Evolutionary conservation across 2,888 invertebrate genomes (phyloP), one percentile per base, ranked within the genome.

Genomic region (Neoscelio sp.): DNA sequence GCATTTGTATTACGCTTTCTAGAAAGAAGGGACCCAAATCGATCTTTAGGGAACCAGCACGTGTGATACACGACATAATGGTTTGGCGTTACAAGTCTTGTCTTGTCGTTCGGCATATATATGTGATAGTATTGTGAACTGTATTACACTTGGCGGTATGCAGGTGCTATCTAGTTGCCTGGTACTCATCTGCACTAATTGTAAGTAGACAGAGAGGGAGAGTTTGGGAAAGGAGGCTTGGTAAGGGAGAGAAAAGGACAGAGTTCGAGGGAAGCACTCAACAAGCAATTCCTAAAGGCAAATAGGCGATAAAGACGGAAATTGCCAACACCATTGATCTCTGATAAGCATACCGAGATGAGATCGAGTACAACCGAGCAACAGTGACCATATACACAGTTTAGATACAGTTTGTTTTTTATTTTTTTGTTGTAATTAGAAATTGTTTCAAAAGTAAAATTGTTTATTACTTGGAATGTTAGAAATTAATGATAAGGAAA

Each of bases 271-370:
- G 58, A 52, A 35, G 58, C 54, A 64, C 75, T 20, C 62, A 65
- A 65, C 77, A 73, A 73, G 71, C 81, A 84, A 84, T 86, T 84
- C 77, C 81, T 76, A 60, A 48, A 52, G 74, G 81, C 81, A 85
- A 85, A 87, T 85, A 84, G 83, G 77, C 83, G 83, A 85, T 86
- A 85, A 85, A 83, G 84, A 78, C 83, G 82, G 83, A 85, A 86
- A 86, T 85, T 84, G 84, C 85, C 83, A 80, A 75, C 60, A 80
- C 83, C 86, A 83, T 46, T 64, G 64, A 65, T 64, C 58, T 20
- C 15, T 58, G 42, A 65, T 65, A 58, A 54, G 33, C 35, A 42
- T 23, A n/a, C 12, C 8, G 40, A 50, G 42, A 30, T 17, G 40
- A 28, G 26, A 35, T 58, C 12, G 33, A 40, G 48, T 28, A 13